Percentiles rank a stretch among this genome's conserved stretches.
Evolutionary conservation across 2,797 vertebrate genomes (phyloP).

Genomic region (Premnoplex brunnescens): DNA sequence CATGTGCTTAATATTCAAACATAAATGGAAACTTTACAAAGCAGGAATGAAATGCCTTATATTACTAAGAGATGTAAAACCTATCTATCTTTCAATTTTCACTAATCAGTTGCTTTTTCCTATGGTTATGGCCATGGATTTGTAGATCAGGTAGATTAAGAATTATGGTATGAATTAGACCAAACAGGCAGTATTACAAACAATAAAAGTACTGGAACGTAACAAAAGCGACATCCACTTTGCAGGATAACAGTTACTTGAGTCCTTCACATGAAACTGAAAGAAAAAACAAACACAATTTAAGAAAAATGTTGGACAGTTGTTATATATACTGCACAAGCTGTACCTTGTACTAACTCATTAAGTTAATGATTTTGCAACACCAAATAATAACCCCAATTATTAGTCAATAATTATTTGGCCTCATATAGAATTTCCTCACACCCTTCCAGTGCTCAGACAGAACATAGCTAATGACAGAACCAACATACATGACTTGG

Average conservation of each 20-base stretch:
- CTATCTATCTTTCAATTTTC: background rate
- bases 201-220: conserved; percentile 24
- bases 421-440: background rate
- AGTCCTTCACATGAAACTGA: background rate
- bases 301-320: background rate
- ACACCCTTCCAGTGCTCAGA: background rate
- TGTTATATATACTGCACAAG: background rate
- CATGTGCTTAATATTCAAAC: background rate
- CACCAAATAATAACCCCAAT: background rate
- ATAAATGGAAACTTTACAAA: background rate
- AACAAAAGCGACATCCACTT: background rate
- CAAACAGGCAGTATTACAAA: background rate
- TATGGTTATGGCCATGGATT: background rate
- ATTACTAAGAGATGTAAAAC: background rate
- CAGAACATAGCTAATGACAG: background rate
- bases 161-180: background rate
- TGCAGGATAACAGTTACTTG: background rate
- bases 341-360: background rate
- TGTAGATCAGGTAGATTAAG: background rate
- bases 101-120: background rate
- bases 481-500: background rate
- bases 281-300: background rate
- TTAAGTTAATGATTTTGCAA: background rate
- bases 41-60: background rate
- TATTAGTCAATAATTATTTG: background rate